Percentiles rank a stretch among this genome's conserved stretches.
Conservation (phyloP, 2,888 invertebrate species). For the Julus scandinavius region DNA sequence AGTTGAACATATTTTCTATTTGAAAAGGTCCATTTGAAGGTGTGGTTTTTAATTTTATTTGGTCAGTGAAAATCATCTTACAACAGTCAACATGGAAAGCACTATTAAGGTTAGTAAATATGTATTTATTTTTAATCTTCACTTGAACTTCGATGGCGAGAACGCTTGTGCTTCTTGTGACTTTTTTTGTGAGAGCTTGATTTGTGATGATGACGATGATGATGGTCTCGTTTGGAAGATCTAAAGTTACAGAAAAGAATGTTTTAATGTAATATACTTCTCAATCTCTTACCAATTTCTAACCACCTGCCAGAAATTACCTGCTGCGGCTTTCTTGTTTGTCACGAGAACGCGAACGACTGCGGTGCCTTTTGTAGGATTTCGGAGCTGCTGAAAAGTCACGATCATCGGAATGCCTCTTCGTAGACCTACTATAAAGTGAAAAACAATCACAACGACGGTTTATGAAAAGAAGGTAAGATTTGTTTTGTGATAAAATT, state of each 20-base stretch:
- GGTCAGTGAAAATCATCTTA: neutral
- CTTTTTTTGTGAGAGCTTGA: conserved; percentile 25
- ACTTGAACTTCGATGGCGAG: neutral
- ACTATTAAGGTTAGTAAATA: neutral
- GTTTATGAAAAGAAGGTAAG: neutral
- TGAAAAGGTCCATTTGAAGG: neutral
- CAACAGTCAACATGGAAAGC: neutral
- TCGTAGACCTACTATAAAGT: conserved; percentile 2
- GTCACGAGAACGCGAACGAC: neutral
- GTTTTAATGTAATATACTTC: neutral
- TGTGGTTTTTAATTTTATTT: neutral
- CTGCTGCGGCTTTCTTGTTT: neutral
- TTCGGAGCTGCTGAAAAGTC: neutral
- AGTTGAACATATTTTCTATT: neutral
- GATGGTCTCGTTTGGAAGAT: neutral
- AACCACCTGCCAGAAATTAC: neutral
- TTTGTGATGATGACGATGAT: neutral
- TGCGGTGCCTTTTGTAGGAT: neutral
- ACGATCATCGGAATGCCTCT: neutral
- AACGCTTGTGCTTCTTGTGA: conserved; percentile 47
- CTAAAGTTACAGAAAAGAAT: neutral
- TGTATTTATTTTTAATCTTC: conserved; percentile 1
- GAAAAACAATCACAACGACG: neutral
- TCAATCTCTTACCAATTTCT: neutral
- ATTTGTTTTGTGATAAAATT: neutral